phyloP scores from a whole-genome alignment of 2,797 vertebrate species.

The Ceyx erithaca region DNA sequence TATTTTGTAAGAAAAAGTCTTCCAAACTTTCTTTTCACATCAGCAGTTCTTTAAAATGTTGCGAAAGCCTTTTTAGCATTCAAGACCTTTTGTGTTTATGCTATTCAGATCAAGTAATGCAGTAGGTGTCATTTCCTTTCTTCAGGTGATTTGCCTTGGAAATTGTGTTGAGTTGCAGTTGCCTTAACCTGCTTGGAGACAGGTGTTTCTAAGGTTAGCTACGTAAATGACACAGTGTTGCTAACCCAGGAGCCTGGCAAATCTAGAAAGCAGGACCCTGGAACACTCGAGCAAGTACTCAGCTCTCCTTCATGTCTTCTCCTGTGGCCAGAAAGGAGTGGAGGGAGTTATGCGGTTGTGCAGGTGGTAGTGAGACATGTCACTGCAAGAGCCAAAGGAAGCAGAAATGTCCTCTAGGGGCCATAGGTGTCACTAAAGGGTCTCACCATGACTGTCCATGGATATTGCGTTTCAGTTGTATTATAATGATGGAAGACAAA shows the following conservation, averaged over 20 bases:
- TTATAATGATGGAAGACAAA: background rate
- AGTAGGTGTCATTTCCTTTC: background rate
- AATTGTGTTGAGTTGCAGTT: constrained; percentile 11
- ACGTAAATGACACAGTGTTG: background rate
- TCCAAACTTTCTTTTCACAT: background rate
- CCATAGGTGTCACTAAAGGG: background rate
- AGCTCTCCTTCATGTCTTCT: background rate
- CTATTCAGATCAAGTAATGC: constrained; percentile 33
- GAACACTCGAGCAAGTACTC: background rate
- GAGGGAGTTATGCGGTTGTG: background rate
- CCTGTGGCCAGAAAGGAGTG: background rate
- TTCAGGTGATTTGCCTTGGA: constrained; percentile 51
- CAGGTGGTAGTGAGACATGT: background rate
- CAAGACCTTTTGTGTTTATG: constrained; percentile 5
- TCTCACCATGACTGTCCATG: accelerated
- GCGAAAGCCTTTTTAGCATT: constrained; percentile 39
- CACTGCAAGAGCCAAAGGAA: accelerated
- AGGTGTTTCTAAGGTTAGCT: constrained; percentile 4
- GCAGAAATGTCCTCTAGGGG: background rate
- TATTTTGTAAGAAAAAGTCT: background rate
- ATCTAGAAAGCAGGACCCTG: background rate
- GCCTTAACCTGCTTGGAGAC: background rate
- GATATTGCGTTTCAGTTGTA: background rate
- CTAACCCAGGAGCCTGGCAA: background rate
- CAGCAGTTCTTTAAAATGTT: constrained; percentile 27